Evolutionary conservation across 1,140 invertebrate species (phyloP).

Genomic region (Leucophenga varia): DNA sequence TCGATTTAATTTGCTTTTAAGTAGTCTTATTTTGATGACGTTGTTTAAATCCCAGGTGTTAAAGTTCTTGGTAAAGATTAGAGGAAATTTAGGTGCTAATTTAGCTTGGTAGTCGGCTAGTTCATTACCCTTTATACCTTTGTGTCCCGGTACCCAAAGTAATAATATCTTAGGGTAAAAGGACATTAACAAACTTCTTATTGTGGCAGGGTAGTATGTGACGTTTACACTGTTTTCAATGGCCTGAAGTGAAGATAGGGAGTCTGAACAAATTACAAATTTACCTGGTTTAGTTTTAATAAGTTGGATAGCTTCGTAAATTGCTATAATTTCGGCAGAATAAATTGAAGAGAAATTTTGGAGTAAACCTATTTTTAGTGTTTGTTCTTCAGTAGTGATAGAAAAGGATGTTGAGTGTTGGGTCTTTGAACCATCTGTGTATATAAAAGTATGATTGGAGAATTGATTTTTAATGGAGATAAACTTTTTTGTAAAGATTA

Average conservation of each 20-base stretch:
- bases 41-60: background rate
- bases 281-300: background rate
- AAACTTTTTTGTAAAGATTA: background rate
- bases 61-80: conserved; percentile 1
- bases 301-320: background rate
- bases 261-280: background rate
- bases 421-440: conserved; percentile 8
- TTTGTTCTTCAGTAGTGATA: conserved; percentile 1
- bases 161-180: conserved; percentile 4
- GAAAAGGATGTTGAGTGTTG: conserved; percentile 2
- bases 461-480: too few species aligned
- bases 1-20: too few species aligned
- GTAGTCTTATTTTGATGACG: background rate
- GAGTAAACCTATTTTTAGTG: conserved; percentile 7
- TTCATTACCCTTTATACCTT: conserved; percentile 7
- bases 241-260: too few species aligned
- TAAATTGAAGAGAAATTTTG: conserved; percentile 8
- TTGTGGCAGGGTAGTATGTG: background rate
- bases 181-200: background rate
- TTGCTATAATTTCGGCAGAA: background rate
- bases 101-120: conserved; percentile 9
- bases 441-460: too few species aligned
- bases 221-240: conserved; percentile 3
- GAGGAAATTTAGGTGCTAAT: conserved; percentile 1
- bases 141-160: conserved; percentile 3